phyloP scores from a whole-genome alignment of 2,113 vertebrate genomes.

The Dipodomys ordii region DNA sequence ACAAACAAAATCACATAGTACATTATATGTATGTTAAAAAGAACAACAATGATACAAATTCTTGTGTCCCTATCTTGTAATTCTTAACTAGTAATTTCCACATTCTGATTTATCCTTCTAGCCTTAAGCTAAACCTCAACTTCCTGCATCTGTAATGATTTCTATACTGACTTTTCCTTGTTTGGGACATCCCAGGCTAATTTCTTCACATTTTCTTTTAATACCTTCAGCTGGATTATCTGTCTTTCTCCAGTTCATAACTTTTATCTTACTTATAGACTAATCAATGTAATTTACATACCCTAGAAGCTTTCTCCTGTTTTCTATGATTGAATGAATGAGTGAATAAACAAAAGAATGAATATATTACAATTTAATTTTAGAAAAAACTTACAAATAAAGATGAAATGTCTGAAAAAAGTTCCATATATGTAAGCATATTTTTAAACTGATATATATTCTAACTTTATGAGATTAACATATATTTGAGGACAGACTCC shows the following conservation, averaged over 20 bases:
- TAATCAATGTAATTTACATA: background rate
- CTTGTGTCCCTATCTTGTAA: background rate
- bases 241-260: background rate
- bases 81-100: background rate
- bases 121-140: background rate
- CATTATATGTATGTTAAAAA: too few species aligned
- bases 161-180: background rate
- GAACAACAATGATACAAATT: too few species aligned
- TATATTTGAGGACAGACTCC: background rate
- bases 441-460: slow-evolving; percentile 1
- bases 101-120: background rate
- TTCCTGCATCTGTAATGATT: background rate
- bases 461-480: background rate
- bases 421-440: background rate
- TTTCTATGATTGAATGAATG: background rate
- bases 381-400: background rate
- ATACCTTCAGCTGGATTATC: background rate
- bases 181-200: background rate
- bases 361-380: background rate
- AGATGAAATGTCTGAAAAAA: background rate
- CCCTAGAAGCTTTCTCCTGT: background rate
- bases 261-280: background rate
- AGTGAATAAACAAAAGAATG: background rate
- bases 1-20: too few species aligned
- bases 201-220: too few species aligned